These are phyloP conservation scores for Zootoca vivipara DNA, from an alignment of 2,113 vertebrate genomes.

Conservation along the genomic window DNA sequence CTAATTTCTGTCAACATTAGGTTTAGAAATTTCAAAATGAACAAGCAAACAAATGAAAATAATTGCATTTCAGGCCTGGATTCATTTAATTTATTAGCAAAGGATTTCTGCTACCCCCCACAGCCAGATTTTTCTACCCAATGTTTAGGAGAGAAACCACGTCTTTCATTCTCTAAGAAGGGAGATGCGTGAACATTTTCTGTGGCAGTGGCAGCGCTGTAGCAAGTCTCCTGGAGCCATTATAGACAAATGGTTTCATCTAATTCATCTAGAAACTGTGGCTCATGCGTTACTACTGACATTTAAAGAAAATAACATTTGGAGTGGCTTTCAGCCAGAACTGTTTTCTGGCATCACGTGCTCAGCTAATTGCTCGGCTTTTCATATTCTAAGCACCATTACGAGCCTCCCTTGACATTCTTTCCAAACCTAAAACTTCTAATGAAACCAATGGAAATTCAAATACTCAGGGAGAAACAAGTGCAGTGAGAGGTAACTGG, in stretches of 20 bases:
- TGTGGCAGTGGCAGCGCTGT: not conserved
- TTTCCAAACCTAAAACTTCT: not conserved
- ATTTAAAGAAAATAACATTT: constrained; percentile 4
- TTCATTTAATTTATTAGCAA: not conserved
- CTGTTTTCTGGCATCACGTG: constrained; percentile 9
- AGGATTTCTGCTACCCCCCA: not conserved
- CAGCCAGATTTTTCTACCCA: not conserved
- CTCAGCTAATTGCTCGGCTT: not conserved
- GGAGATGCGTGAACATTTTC: not conserved
- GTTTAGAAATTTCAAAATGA: not conserved
- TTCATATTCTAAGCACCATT: not conserved
- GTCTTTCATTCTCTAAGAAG: not conserved
- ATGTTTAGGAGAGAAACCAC: not conserved
- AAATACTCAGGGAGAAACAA: not conserved
- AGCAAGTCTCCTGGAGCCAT: not conserved
- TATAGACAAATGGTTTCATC: accelerated
- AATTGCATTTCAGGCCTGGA: not conserved
- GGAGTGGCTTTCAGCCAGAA: constrained; percentile 22
- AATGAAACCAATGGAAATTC: constrained; percentile 3
- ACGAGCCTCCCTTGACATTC: not conserved
- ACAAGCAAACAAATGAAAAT: not conserved
- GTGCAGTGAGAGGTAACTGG: not conserved
- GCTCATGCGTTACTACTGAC: not conserved
- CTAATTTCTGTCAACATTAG: not conserved
- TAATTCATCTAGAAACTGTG: not conserved